A percentile compares a stretch with the other conserved stretches of the same genome.
These are phyloP conservation scores for Diarsia dahlii DNA, from an alignment of 2,888 invertebrate species.

Conservation along the genomic window DNA sequence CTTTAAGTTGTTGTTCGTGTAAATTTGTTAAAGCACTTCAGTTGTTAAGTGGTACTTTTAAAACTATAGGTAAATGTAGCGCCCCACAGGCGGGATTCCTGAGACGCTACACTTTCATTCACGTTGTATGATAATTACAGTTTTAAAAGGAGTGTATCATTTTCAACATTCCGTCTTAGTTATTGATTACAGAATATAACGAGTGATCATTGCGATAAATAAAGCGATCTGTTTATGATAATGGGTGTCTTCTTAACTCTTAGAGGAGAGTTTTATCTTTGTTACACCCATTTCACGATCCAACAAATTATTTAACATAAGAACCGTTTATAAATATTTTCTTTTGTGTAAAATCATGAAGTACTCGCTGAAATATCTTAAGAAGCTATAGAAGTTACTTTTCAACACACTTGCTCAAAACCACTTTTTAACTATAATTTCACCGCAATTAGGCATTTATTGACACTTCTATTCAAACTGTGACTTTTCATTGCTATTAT, in stretches of 20 bases:
- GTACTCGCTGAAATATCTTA: not conserved
- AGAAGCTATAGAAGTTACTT: not conserved
- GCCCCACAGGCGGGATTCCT: not conserved
- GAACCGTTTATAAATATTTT: not conserved
- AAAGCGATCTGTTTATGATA: not conserved
- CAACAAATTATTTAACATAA: not conserved
- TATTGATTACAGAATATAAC: not conserved
- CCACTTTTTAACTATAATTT: too few relatives aligned
- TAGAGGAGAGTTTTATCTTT: not conserved
- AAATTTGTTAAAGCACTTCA: not conserved
- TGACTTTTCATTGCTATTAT: too few relatives aligned
- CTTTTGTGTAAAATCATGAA: not conserved
- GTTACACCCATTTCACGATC: not conserved
- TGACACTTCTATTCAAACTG: too few relatives aligned
- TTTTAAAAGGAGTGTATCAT: not conserved
- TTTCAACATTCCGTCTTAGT: not conserved
- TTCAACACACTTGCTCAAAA: too few relatives aligned
- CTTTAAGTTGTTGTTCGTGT: slow-evolving; percentile 6
- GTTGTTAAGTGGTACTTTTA: not conserved
- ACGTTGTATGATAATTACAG: not conserved
- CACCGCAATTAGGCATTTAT: too few relatives aligned
- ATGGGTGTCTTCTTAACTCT: not conserved
- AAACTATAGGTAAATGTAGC: not conserved
- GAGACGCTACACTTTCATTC: not conserved
- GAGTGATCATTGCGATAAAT: not conserved